Evolutionary conservation across 2,113 vertebrate genomes (phyloP).

Genomic region (Phrynosoma platyrhinos): DNA sequence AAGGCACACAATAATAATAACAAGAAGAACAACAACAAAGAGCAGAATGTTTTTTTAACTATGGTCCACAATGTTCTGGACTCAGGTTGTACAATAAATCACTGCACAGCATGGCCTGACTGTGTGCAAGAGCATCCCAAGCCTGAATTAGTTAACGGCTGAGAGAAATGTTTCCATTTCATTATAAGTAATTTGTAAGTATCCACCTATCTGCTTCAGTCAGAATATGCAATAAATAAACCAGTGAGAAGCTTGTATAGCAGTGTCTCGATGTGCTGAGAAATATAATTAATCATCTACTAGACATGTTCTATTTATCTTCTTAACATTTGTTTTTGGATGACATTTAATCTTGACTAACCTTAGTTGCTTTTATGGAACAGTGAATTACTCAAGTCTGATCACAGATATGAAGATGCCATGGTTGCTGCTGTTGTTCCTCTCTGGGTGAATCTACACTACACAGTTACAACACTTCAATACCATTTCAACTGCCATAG

Average conservation of each 20-base stretch:
- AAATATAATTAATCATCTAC: not conserved
- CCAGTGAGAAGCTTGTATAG: not conserved
- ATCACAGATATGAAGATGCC: not conserved
- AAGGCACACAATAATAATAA: no score
- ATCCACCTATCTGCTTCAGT: not conserved
- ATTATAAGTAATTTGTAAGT: conserved; percentile 15
- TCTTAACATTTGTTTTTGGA: not conserved
- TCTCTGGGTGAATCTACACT: not conserved
- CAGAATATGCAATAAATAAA: conserved; percentile 1
- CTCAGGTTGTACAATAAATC: not conserved
- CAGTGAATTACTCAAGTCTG: not conserved
- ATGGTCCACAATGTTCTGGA: not conserved
- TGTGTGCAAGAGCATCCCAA: not conserved
- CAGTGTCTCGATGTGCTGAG: not conserved
- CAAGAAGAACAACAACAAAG: not conserved
- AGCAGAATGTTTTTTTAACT: not conserved
- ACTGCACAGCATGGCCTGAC: not conserved
- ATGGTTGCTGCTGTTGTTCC: not conserved
- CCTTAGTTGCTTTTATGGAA: not conserved
- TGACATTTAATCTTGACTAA: not conserved
- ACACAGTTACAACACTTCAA: no score
- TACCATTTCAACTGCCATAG: no score
- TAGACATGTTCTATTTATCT: not conserved
- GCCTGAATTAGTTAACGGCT: not conserved
- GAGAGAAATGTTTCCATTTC: not conserved